A percentile compares a stretch with the other conserved stretches of the same genome.
These are phyloP conservation scores for Dasyprocta punctata DNA, from an alignment of 2,113 vertebrate species.

Conservation along the genomic window DNA sequence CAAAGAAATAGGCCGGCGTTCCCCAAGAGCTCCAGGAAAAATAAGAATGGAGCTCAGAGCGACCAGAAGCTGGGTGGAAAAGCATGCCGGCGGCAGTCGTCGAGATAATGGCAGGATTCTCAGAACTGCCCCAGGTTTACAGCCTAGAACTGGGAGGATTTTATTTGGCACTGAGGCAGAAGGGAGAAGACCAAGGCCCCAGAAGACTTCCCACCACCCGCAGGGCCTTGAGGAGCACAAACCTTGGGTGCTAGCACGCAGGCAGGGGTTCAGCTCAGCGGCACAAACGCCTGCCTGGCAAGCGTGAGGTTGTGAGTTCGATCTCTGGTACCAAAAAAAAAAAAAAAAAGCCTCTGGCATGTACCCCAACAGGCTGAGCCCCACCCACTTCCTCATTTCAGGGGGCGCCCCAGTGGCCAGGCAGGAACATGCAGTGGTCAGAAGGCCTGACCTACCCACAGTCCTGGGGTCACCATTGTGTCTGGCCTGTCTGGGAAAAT, in stretches of 20 bases:
- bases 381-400: neutral
- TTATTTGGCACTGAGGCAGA: neutral
- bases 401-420: neutral
- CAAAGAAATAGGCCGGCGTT: neutral
- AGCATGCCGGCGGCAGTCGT: neutral
- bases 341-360: neutral
- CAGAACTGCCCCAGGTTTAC: neutral
- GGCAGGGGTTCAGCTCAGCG: too few species aligned
- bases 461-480: neutral
- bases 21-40: neutral
- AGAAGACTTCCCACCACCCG: neutral
- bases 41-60: neutral
- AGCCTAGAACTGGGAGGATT: neutral
- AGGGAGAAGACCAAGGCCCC: neutral
- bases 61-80: neutral
- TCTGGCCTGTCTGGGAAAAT: neutral
- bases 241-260: neutral
- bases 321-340: too few species aligned
- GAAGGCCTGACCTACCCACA: neutral
- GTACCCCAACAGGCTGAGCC: neutral
- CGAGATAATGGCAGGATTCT: fast-evolving
- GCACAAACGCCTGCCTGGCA: too few species aligned
- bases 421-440: neutral
- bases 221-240: neutral
- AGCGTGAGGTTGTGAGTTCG: too few species aligned